These are phyloP conservation scores for Epizoanthus scotinus DNA, from an alignment of 92 coral and sea anemone genomes.

Conservation along the genomic window DNA sequence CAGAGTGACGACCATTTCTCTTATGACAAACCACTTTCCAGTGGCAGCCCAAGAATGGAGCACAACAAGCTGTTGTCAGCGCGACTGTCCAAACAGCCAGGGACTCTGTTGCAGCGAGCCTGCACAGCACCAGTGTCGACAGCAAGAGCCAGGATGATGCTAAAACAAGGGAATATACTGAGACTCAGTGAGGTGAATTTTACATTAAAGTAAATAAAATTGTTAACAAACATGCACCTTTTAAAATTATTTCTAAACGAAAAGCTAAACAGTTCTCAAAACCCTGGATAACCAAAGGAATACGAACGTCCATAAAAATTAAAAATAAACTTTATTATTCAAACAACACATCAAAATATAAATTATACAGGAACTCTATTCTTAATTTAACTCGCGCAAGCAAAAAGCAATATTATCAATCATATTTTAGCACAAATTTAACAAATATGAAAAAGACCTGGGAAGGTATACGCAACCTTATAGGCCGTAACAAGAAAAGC, in stretches of 20 bases:
- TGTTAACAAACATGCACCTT: conserved; percentile 46
- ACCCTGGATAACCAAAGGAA: too few species aligned
- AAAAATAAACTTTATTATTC: too few species aligned
- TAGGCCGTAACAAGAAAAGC: too few species aligned
- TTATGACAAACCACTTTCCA: conserved; percentile 9
- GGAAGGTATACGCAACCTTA: too few species aligned
- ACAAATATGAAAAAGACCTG: too few species aligned
- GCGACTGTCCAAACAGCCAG: conserved; percentile 6
- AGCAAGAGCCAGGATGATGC: conserved; percentile 54
- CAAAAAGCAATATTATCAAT: too few species aligned
- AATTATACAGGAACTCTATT: too few species aligned
- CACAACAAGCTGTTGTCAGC: background rate
- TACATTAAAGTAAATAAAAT: conserved; percentile 30
- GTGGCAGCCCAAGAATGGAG: background rate
- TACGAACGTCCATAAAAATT: too few species aligned
- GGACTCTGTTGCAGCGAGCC: conserved; percentile 36
- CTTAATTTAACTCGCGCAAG: too few species aligned
- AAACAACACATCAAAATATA: too few species aligned
- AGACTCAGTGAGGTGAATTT: conserved; percentile 53
- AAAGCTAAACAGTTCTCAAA: too few species aligned
- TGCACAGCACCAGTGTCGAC: conserved; percentile 65
- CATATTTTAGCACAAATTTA: too few species aligned
- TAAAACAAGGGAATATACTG: conserved; percentile 54
- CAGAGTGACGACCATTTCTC: background rate
- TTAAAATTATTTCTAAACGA: background rate